Percentiles rank a stretch among this genome's conserved stretches.
phyloP scores from a whole-genome alignment of 1,140 invertebrate species.

The Amyelois transitella region DNA sequence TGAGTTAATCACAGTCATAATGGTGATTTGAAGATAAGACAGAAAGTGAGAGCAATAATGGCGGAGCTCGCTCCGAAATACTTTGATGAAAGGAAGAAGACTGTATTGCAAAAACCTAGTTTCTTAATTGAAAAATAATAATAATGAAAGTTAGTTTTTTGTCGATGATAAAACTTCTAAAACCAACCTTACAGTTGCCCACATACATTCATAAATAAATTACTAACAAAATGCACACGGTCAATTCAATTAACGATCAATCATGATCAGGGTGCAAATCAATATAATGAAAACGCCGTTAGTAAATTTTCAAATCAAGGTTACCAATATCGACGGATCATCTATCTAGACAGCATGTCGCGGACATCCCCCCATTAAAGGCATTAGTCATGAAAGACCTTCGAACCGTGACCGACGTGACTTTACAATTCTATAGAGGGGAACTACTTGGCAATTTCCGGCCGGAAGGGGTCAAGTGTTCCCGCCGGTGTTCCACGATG shows the following conservation, averaged over 20 bases:
- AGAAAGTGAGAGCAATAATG: slow-evolving; percentile 17
- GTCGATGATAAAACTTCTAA: too few species aligned
- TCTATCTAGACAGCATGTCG: neutral
- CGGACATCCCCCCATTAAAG: slow-evolving; percentile 1
- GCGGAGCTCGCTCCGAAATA: too few species aligned
- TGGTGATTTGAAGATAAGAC: slow-evolving; percentile 7
- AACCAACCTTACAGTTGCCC: too few species aligned
- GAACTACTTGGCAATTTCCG: slow-evolving; percentile 47
- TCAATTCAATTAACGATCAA: neutral
- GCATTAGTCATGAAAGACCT: slow-evolving; percentile 6
- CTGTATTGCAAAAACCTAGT: too few species aligned
- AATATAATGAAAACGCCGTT: neutral
- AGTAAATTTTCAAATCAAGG: neutral
- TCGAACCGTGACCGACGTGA: neutral
- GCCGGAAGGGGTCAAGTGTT: slow-evolving; percentile 36
- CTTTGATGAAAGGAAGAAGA: too few species aligned
- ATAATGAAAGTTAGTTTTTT: too few species aligned
- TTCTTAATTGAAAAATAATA: too few species aligned
- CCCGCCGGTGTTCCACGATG: slow-evolving; percentile 24
- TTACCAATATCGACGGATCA: neutral
- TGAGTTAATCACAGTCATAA: slow-evolving; percentile 8
- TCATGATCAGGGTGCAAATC: neutral
- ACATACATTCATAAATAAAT: too few species aligned
- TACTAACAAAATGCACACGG: neutral
- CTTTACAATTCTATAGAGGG: slow-evolving; percentile 12